Conservation (phyloP, 53 echinoderm and acorn worm genomes). For the Paracentrotus lividus region DNA sequence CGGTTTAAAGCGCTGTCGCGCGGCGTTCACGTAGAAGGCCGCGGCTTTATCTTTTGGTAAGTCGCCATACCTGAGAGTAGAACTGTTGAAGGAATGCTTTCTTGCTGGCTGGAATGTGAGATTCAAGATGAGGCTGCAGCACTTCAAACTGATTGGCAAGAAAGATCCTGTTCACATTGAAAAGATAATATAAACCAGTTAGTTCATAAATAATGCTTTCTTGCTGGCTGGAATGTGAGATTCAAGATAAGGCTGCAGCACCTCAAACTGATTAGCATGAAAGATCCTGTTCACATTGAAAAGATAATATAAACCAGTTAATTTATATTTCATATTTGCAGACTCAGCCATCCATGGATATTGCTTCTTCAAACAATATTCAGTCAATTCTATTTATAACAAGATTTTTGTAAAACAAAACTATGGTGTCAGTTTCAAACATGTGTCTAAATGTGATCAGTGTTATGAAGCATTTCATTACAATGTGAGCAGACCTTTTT, state of each 20-base stretch:
- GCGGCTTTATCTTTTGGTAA: too few species aligned
- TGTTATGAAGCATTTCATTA: too few species aligned
- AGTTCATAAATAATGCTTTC: conserved; percentile 72
- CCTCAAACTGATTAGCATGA: conserved; percentile 91
- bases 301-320: not conserved
- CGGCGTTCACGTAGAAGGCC: too few species aligned
- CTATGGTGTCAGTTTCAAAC: too few species aligned
- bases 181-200: not conserved
- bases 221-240: conserved; percentile 91
- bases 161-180: conserved; percentile 78
- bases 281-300: conserved; percentile 78
- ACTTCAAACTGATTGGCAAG: conserved; percentile 93
- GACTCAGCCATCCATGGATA: too few species aligned
- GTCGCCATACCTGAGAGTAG: conserved; percentile 97
- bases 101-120: conserved; percentile 91
- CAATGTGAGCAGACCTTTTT: too few species aligned
- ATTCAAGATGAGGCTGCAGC: conserved; percentile 92
- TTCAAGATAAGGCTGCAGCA: conserved; percentile 92
- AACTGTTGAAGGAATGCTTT: conserved; percentile 98
- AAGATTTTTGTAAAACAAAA: too few species aligned
- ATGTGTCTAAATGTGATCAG: too few species aligned
- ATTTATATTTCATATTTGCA: too few species aligned
- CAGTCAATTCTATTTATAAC: too few species aligned
- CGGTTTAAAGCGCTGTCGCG: too few species aligned
- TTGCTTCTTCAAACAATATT: too few species aligned